Base-by-base conservation (phyloP, 2,797 vertebrate genomes). In the Emys orbicularis region DNA sequence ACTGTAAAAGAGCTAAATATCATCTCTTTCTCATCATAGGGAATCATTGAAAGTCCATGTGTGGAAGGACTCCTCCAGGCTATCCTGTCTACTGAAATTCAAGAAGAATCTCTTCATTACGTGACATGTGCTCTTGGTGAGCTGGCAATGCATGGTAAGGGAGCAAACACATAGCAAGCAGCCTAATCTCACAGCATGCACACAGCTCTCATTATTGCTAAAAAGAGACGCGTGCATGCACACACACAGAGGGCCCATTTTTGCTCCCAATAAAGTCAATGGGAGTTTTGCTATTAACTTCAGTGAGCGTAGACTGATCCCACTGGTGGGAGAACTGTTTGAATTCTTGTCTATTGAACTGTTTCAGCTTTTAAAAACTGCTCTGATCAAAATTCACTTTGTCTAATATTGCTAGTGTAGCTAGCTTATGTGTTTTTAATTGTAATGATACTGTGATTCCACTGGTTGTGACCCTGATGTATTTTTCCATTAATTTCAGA, bases 131-230 rank as follows among this genome's bases (percentile, higher is more conserved):
- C 97, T 92, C 95, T 98, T 84, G 96, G 96, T 85, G 97, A 98
- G 85, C 93, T 98, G 74, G 88, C 97, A 65, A 97, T 97, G 86
- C 79, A 97, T 96, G 98, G 98, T 98, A 98, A 82, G 94, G 87
- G 89, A 90, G n/a, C 27, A 53, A 50, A 1, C 9, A 31, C 52
- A 41, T 21, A 41, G 4, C 0, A 29, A 89, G 12, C 8, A 29
- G 21, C 74, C 85, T 76, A 54, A 44, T 68, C 72, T 29, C 41
- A 52, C n/a, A 57, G 15, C 6, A 12, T 0, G 5, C 59, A 29
- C 1, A 0, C 53, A 29, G 41, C 77, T 52, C 79, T 87, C 65
- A 10, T 49, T 84, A 34, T 56, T 57, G 56, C 57, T 44, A n/a
- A 41, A 0, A 23, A 84, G 47, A 54, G 23, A 37, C 52, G 37